Evolutionary conservation across 2,888 invertebrate species (phyloP).

Genomic region (Xanthorhoe designata): DNA sequence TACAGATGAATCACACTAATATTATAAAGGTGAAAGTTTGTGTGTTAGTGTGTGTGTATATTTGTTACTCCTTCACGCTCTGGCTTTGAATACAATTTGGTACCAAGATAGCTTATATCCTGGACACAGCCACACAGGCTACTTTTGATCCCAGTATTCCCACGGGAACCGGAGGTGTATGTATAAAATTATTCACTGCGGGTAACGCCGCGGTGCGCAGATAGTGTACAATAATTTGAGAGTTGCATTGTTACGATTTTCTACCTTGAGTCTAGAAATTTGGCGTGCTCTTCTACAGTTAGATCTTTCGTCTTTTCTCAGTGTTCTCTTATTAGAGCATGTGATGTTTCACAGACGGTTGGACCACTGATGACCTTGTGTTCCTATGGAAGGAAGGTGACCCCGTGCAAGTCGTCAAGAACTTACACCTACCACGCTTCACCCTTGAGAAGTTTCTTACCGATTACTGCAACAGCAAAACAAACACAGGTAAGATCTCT

Average conservation of each 20-base stretch:
- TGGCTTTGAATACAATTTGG: too few species aligned
- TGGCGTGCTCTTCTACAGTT: not conserved
- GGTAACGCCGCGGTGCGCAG: too few species aligned
- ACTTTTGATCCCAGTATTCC: too few species aligned
- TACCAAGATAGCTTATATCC: too few species aligned
- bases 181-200: too few species aligned
- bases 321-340: constrained; percentile 21
- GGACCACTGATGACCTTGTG: constrained; percentile 98
- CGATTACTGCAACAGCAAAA: constrained; percentile 98
- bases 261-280: not conserved
- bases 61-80: too few species aligned
- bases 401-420: constrained; percentile 97
- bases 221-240: not conserved
- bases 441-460: constrained; percentile 97
- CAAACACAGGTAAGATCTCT: constrained; percentile 92
- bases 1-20: not conserved
- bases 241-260: not conserved
- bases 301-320: not conserved
- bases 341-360: constrained; percentile 90
- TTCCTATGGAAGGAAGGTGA: constrained; percentile 98
- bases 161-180: too few species aligned
- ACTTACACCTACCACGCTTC: constrained; percentile 96
- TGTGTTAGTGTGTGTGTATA: too few species aligned
- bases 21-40: too few species aligned
- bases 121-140: too few species aligned